Evolutionary conservation across 2,888 invertebrate species (phyloP).

Genomic region (Neelides folsomi): DNA sequence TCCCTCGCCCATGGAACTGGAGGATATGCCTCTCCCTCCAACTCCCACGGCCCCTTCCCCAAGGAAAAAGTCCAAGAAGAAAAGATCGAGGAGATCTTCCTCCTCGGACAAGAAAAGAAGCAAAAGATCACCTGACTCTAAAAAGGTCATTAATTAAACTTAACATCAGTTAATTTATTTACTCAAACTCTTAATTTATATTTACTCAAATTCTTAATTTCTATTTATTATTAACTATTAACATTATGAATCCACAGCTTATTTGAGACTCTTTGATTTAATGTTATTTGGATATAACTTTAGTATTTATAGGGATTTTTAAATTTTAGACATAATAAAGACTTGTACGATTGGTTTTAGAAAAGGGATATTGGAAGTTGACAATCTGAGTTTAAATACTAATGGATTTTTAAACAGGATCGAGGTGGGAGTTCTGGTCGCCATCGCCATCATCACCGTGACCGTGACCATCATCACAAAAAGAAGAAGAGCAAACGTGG

Average conservation of each 20-base stretch:
- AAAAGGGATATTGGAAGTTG: no score
- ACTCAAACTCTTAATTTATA: no score
- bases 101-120: neutral
- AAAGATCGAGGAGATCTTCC: neutral
- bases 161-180: no score
- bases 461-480: conserved; percentile 12
- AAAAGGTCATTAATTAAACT: neutral
- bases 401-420: conserved; percentile 13
- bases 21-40: neutral
- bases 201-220: no score
- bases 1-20: no score
- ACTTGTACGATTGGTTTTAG: no score
- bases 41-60: neutral
- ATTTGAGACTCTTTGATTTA: no score
- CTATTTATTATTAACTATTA: no score
- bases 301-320: no score
- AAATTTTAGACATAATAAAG: no score
- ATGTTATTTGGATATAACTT: no score
- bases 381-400: conserved; percentile 12
- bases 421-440: conserved; percentile 6
- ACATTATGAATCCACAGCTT: no score
- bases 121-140: neutral
- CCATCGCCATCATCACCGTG: conserved; percentile 10
- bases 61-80: neutral
- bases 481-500: conserved; percentile 9